Percentiles rank a stretch among this genome's conserved stretches.
Conservation (phyloP, 2,113 vertebrate genomes). For the Alethe castanea region DNA sequence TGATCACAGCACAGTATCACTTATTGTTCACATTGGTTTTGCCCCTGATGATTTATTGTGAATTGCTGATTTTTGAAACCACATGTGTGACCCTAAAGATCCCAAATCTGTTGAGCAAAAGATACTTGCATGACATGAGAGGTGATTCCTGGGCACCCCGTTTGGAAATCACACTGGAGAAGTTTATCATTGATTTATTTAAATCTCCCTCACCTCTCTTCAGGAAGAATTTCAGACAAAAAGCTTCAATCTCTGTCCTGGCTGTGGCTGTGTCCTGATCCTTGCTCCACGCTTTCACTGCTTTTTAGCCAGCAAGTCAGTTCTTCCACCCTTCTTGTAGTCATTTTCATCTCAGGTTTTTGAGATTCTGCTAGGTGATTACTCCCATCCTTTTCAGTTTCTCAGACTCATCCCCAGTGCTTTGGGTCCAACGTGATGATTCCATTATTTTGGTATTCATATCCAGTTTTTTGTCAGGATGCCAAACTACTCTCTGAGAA, state of each 20-base stretch:
- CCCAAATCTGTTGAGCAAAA: neutral
- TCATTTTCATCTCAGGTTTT: neutral
- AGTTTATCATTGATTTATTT: neutral
- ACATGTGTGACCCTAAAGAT: accelerated
- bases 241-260: neutral
- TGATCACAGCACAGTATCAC: neutral
- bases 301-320: neutral
- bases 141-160: neutral
- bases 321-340: neutral
- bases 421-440: neutral
- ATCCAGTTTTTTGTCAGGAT: neutral
- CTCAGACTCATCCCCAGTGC: neutral
- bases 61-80: neutral
- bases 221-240: neutral
- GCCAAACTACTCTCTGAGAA: neutral
- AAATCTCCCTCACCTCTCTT: neutral
- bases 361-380: neutral
- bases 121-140: neutral
- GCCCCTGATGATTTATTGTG: neutral
- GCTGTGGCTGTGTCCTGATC: neutral
- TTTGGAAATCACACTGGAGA: neutral
- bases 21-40: neutral
- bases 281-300: neutral
- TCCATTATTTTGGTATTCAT: neutral
- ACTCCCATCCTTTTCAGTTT: neutral